Evolutionary conservation across 2,888 invertebrate genomes (phyloP).

Genomic region (Nemapogon koenigi): DNA sequence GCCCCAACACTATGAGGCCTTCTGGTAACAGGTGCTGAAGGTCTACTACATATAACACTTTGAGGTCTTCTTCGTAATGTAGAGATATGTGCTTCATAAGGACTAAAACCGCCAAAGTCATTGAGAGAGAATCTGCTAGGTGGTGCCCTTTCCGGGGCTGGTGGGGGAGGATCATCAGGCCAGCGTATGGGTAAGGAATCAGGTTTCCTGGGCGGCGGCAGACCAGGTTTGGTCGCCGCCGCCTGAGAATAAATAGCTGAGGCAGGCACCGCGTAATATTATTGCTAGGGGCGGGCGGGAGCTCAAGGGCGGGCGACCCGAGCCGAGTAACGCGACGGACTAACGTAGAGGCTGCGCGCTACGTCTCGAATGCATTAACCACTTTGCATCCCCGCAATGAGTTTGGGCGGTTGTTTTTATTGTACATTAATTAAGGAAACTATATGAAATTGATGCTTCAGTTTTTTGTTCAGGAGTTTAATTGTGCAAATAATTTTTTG

Average conservation of each 20-base stretch:
- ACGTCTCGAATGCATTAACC: constrained; percentile 8
- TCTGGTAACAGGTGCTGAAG: too few species aligned
- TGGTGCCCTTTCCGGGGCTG: constrained; percentile 39
- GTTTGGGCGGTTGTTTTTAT: constrained; percentile 1
- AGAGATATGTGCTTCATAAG: constrained; percentile 55
- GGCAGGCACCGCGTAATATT: too few species aligned
- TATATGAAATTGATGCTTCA: too few species aligned
- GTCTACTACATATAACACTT: constrained; percentile 55
- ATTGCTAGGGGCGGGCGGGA: too few species aligned
- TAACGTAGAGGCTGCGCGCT: constrained; percentile 22
- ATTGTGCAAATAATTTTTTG: too few species aligned
- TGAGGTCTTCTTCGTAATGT: constrained; percentile 52
- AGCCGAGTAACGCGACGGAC: constrained; percentile 29
- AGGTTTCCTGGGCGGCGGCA: constrained; percentile 29
- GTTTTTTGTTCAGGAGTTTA: too few species aligned
- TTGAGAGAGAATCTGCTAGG: constrained; percentile 27
- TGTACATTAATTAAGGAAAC: too few species aligned
- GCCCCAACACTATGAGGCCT: constrained; percentile 70
- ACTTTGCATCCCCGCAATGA: constrained; percentile 8
- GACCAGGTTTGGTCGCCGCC: too few species aligned
- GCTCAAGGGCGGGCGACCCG: constrained; percentile 35
- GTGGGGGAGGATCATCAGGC: constrained; percentile 58
- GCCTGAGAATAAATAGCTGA: neutral
- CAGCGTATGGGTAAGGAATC: constrained; percentile 44
- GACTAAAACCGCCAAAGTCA: constrained; percentile 55